A percentile compares a stretch with the other conserved stretches of the same genome.
phyloP scores from a whole-genome alignment of 2,113 vertebrate genomes.

The Pagrus major region DNA sequence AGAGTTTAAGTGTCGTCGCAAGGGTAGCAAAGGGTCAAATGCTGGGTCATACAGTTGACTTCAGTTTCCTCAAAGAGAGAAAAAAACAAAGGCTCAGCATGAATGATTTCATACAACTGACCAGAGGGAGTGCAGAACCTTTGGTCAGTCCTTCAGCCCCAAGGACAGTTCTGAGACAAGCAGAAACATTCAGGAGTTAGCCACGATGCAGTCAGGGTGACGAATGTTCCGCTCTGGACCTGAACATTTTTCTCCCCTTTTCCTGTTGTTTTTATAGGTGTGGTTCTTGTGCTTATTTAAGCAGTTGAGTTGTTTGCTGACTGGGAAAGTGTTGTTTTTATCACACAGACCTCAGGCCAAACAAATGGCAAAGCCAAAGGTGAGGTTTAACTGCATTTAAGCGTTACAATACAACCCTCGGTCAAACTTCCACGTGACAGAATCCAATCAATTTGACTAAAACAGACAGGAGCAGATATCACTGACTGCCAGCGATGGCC shows the following conservation, averaged over 20 bases:
- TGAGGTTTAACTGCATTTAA: neutral
- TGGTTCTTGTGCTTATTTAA: conserved; percentile 55
- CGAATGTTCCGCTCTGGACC: conserved; percentile 34
- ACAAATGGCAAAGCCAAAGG: neutral
- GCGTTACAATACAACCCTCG: neutral
- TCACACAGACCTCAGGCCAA: conserved; percentile 10
- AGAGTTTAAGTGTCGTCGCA: neutral
- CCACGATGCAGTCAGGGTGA: conserved; percentile 30
- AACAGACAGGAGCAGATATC: neutral
- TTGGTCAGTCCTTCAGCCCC: conserved; percentile 9
- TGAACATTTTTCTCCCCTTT: conserved; percentile 52
- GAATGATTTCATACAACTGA: conserved; percentile 3
- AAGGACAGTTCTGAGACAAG: conserved; percentile 24
- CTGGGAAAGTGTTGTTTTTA: conserved; percentile 26
- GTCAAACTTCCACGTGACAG: neutral
- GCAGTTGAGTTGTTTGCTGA: conserved; percentile 40
- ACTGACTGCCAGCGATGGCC: neutral
- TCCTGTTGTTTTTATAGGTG: conserved; percentile 57
- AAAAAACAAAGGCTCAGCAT: neutral
- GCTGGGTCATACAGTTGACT: conserved; percentile 11
- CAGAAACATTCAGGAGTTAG: conserved; percentile 40
- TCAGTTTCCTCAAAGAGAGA: neutral
- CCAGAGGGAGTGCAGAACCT: neutral
- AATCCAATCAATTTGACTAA: neutral
- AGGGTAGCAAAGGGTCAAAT: neutral